Base-by-base conservation (phyloP, 2,888 invertebrate genomes). In the Hyposoter didymator region DNA sequence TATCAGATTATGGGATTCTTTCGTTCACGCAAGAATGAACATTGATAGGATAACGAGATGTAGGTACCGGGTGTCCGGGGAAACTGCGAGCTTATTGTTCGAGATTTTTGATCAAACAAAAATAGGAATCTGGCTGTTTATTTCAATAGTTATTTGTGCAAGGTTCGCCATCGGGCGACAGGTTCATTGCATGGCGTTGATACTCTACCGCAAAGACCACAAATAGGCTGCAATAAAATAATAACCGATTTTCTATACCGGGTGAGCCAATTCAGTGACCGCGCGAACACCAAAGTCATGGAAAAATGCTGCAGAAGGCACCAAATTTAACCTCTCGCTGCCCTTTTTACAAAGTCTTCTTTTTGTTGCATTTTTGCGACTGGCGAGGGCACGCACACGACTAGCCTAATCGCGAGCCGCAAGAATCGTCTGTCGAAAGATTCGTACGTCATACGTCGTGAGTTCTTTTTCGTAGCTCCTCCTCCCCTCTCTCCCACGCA, bases 1-100 rank as follows among this genome's bases (percentile, higher is more conserved):
- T 66, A 69, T 45, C 45, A 28, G 69, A 67, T 43, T 67, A 45
- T 59, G 28, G 3, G 1, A 59, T 59, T 59, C 12, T 59, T 59
- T 59, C 55, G 28, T 22, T 28, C 22, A 59, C 22, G 55, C 55
- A 5, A 28, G 55, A 5, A 28, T 28, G 12, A 59, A 12, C 22
- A 4, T 28, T 22, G 28, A 59, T 59, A 28, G 22, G 28, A 59
- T 12, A 10, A 43, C n/a, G 17, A 8, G 19, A 28, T 12, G 47
- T 47, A 28, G 5, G 47, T 47, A 47, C 28, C 22, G 28, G 69
- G 28, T 28, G 69, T 69, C 22, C 28, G 6, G 17, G 19, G 5
- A 59, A 28, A 28, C 22, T n/a, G n/a, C n/a, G 10, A 2, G 6
- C n/a, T 22, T 22, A 3, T 55, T n/a, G n/a, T n/a, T 2, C 1